Base-by-base conservation (phyloP, 2,888 invertebrate genomes). In the Drosophila meridionalis region DNA sequence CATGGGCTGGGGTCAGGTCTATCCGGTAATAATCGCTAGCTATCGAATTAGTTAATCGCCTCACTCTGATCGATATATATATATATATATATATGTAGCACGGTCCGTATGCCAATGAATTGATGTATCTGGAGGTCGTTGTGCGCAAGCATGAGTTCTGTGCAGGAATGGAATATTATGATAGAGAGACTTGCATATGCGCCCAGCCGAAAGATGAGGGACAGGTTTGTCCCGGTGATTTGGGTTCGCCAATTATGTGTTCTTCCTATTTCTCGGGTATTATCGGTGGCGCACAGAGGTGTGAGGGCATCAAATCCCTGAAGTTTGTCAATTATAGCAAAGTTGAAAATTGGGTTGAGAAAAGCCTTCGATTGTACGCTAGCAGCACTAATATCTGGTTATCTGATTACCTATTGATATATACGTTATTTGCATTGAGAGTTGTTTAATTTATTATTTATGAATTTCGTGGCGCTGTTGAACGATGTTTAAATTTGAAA, bases 1-100 rank as follows among this genome's bases (percentile, higher is more conserved):
- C 12, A 43, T 85, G 32, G 88, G 85, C 26, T 85, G 85, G 85
- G 85, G 85, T 4, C 85, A 85, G 66, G 9, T 87, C 0, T 85
- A 87, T 62, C 69, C 52, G 73, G 84, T 84, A 76, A 12, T 12
- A 47, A 2, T 28, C 34, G 9, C 12, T 38, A 28, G 4, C 3
- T 8, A 30, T 20, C 2, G 14, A 11, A 0, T n/a, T 34, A 1
- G 4, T 52, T 67, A 50, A 50, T 64, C 40, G 32, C 4, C 5
- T 55, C 3, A 11, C 12, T 12, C 12, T 50, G 5, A 50, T 50
- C 20, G 11, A 36, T 34, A 11, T 52, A 32, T n/a, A 9, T 50
- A 20, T 20, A 20, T 20, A 20, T 20, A 20, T 11, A 1, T 7
- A 4, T 28, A 34, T 26, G 20, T 32, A 84, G 84, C 85, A 85